Evolutionary conservation across 2,888 invertebrate genomes (phyloP).

Genomic region (Candidula unifasciata): DNA sequence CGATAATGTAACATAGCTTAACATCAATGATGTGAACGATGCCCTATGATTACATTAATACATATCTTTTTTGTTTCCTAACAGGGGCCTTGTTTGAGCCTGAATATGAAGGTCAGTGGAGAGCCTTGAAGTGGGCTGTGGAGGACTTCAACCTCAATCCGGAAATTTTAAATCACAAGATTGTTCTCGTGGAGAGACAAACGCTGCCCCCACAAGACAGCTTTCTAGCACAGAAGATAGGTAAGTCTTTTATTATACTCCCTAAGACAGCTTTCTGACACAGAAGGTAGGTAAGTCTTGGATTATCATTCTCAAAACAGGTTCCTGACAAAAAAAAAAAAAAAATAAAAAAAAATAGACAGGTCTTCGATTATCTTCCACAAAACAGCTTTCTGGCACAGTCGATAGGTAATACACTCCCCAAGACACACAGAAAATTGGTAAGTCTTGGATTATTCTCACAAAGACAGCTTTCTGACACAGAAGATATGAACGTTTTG

Average conservation of each 20-base stretch:
- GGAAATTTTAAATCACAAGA: slow-evolving; percentile 88
- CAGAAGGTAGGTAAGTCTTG: slow-evolving; percentile 90
- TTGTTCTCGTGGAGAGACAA: slow-evolving; percentile 92
- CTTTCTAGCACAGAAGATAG: slow-evolving; percentile 95
- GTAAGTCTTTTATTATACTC: slow-evolving; percentile 83
- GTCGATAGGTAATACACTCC: not conserved
- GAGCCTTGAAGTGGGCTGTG: slow-evolving; percentile 94
- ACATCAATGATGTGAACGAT: too few relatives aligned
- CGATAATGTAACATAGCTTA: too few relatives aligned
- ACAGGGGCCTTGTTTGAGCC: slow-evolving; percentile 93
- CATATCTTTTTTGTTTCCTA: too few relatives aligned
- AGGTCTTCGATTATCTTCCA: slow-evolving; percentile 81
- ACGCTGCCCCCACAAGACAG: slow-evolving; percentile 93
- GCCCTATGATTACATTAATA: too few relatives aligned
- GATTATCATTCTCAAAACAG: slow-evolving; percentile 90
- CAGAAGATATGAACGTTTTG: not conserved
- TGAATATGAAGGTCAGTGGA: slow-evolving; percentile 89
- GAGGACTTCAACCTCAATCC: slow-evolving; percentile 94
- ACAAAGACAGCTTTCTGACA: not conserved
- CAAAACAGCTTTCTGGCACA: slow-evolving; percentile 80
- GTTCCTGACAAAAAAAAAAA: slow-evolving; percentile 94
- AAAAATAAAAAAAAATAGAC: slow-evolving; percentile 94
- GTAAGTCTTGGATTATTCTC: too few relatives aligned
- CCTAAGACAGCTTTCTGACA: slow-evolving; percentile 95
- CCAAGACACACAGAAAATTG: not conserved